Evolutionary conservation across 2,888 invertebrate genomes (phyloP), one percentile per base, ranked within the genome.

Genomic region (Baccha elongata): DNA sequence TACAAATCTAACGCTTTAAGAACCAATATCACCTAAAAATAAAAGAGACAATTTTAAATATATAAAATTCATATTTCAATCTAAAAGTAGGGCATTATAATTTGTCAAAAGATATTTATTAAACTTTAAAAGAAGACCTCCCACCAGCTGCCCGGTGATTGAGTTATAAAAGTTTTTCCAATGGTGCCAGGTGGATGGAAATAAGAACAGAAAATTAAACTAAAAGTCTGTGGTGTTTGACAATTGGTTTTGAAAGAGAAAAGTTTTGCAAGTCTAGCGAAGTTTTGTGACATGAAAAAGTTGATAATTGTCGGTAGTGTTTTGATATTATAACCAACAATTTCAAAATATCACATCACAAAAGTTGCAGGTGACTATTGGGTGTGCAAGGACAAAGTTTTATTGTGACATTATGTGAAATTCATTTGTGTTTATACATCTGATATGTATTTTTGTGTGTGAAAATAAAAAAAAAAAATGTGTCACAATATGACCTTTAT

Each of bases 1-100:
- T 96, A 96, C 53, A 92, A 90, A 84, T 94, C 93, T 85, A 96
- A 91, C 13, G 95, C 94, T 90, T 96, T 96, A 85, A 95, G 92
- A 69, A 96, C 93, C 85, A 96, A 92, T 84, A 96, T 95, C 75
- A 97, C 93, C 94, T 97, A 94, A 6, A 93, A 91, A 78, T 3
- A 69, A 50, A 84, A 55, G 65, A 67, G 60, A 35, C 1, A 71
- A 53, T 19, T 4, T 3, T 11, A 23, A 6, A 11, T 13, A 13
- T 1, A 23, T 13, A n/a, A n/a, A n/a, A n/a, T n/a, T 32, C 29
- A 23, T 3, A 4, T 23, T 32, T 32, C 3, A 32, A 8, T 8
- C 8, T 32, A 32, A 32, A 32, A 7, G n/a, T n/a, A n/a, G n/a
- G 6, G 29, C 29, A 1, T 7, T 7, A 32, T 32, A 32, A 32